These are phyloP conservation scores for Megastigmus dorsalis DNA, from an alignment of 2,888 invertebrate species.

Conservation along the genomic window DNA sequence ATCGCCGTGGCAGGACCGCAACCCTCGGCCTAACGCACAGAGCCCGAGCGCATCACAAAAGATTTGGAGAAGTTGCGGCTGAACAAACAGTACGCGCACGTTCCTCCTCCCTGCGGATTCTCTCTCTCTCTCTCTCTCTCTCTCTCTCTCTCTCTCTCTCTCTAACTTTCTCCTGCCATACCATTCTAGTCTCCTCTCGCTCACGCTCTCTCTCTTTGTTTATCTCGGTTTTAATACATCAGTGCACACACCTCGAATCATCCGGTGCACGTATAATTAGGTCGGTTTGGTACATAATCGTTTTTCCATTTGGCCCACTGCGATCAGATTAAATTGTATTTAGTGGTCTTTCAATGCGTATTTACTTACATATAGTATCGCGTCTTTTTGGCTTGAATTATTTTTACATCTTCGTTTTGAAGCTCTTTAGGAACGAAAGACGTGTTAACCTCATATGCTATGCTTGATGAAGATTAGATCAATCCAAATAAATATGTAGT, in stretches of 20 bases:
- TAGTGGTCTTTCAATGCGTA: not conserved
- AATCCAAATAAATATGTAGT: too few species aligned
- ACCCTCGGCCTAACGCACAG: slow-evolving; percentile 10
- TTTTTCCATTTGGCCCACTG: slow-evolving; percentile 1
- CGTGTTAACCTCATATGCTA: too few species aligned
- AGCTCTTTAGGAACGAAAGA: too few species aligned
- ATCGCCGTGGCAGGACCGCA: slow-evolving; percentile 29
- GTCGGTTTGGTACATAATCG: slow-evolving; percentile 40
- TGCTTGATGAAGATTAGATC: too few species aligned
- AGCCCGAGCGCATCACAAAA: slow-evolving; percentile 64
- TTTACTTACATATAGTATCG: too few species aligned
- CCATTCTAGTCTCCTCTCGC: not conserved
- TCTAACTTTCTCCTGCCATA: slow-evolving; percentile 33
- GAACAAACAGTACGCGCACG: slow-evolving; percentile 71
- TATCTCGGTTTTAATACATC: slow-evolving; percentile 45
- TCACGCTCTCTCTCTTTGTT: slow-evolving; percentile 13
- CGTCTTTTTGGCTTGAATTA: too few species aligned
- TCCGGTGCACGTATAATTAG: slow-evolving; percentile 42
- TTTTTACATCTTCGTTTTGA: too few species aligned
- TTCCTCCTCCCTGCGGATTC: slow-evolving; percentile 57
- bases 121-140: slow-evolving; percentile 53
- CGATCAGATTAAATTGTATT: slow-evolving; percentile 1
- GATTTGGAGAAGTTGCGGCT: slow-evolving; percentile 74
- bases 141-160: slow-evolving; percentile 3
- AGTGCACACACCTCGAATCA: slow-evolving; percentile 20